phyloP scores from a whole-genome alignment of 2,797 vertebrate genomes.

The Sebastes matsubarae region DNA sequence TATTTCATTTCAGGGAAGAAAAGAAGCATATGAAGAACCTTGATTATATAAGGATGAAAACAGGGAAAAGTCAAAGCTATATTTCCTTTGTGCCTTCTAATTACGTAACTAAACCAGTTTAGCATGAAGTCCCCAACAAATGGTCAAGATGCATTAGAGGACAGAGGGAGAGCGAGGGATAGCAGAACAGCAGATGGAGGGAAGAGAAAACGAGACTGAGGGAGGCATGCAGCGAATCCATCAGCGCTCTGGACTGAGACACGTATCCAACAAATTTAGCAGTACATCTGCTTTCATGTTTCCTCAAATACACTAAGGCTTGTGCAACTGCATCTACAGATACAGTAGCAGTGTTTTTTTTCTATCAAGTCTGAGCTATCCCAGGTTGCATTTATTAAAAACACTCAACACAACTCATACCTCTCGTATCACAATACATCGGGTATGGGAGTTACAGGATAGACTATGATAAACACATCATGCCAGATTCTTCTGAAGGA shows the following conservation, averaged over 20 bases:
- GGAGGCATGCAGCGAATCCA: slow-evolving; percentile 22
- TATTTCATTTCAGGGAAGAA: background rate
- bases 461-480: slow-evolving; percentile 6
- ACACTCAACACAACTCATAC: slow-evolving; percentile 2
- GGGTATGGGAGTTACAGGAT: slow-evolving; percentile 1
- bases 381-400: slow-evolving; percentile 13
- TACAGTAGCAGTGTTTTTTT: background rate
- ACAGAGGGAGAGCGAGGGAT: slow-evolving; percentile 22
- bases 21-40: background rate
- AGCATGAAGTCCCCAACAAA: slow-evolving; percentile 14
- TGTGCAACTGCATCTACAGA: background rate
- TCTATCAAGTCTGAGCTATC: background rate
- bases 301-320: slow-evolving; percentile 17
- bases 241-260: slow-evolving; percentile 17
- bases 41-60: slow-evolving; percentile 14
- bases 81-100: slow-evolving; percentile 24
- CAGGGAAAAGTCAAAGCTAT: slow-evolving; percentile 10
- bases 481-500: slow-evolving; percentile 14
- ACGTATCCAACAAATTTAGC: slow-evolving; percentile 20
- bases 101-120: slow-evolving; percentile 40
- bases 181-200: slow-evolving; percentile 30
- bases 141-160: slow-evolving; percentile 40
- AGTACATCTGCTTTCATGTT: slow-evolving; percentile 27
- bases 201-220: slow-evolving; percentile 25
- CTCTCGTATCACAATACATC: slow-evolving; percentile 2